These are phyloP conservation scores for Drosophila orena DNA, from an alignment of 1,140 invertebrate genomes.

Conservation along the genomic window DNA sequence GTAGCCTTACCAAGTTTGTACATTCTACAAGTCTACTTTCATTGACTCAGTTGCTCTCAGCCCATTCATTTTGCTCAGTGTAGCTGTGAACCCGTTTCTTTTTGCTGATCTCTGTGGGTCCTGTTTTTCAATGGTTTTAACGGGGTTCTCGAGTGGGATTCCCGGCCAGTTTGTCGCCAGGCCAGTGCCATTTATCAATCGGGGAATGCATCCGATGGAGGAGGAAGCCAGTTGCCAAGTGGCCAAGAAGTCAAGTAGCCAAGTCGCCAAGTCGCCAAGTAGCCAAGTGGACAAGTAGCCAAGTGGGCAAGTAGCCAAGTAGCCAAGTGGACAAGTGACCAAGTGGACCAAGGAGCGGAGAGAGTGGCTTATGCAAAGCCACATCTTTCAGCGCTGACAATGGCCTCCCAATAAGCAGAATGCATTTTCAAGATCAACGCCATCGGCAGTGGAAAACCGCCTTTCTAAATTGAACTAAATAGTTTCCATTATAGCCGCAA, in stretches of 20 bases:
- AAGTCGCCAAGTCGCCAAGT: background rate
- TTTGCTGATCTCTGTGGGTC: constrained; percentile 9
- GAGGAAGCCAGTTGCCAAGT: background rate
- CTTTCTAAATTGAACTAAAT: constrained; percentile 84
- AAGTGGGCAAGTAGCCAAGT: background rate
- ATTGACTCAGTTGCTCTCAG: too few species aligned
- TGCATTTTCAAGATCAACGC: constrained; percentile 49
- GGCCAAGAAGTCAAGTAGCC: background rate
- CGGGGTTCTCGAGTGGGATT: constrained; percentile 30
- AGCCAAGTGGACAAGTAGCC: background rate
- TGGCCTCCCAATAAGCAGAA: constrained; percentile 15
- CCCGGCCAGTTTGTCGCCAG: constrained; percentile 44
- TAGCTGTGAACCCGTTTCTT: constrained; percentile 18
- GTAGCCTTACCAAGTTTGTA: too few species aligned
- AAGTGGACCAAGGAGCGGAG: background rate
- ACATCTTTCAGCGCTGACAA: constrained; percentile 18
- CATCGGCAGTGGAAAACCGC: constrained; percentile 62
- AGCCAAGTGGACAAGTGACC: background rate
- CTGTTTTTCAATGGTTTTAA: constrained; percentile 39
- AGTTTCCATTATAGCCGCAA: constrained; percentile 59
- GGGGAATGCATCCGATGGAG: background rate
- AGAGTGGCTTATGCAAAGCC: constrained; percentile 36
- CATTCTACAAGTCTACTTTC: too few species aligned
- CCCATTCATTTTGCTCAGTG: constrained; percentile 1
- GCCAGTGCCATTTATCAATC: constrained; percentile 46